A percentile compares a stretch with the other conserved stretches of the same genome.
Evolutionary conservation across 2,888 invertebrate genomes (phyloP).

Genomic region (Drosophila meridionalis): DNA sequence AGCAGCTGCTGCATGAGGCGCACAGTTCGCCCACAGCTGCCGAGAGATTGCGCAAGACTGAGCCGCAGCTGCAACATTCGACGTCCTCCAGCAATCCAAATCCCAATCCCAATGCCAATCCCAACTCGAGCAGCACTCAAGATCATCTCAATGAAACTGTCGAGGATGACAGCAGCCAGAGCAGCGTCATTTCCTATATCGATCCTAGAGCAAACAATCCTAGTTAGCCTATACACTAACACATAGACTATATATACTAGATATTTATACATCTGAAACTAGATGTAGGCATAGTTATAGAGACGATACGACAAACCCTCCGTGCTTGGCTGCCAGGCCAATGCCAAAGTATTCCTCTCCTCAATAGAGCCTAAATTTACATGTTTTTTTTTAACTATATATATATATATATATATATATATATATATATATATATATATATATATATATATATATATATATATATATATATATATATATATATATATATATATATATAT

Average conservation of each 20-base stretch:
- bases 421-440: background rate
- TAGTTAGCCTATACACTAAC: conserved; percentile 50
- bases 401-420: background rate
- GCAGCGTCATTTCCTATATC: conserved; percentile 84
- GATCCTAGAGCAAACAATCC: conserved; percentile 81
- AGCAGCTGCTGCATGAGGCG: conserved; percentile 20
- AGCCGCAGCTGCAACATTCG: conserved; percentile 11
- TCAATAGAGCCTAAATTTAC: conserved; percentile 23
- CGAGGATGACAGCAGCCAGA: conserved; percentile 85
- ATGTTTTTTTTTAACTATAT: conserved; percentile 2
- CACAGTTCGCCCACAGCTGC: conserved; percentile 22
- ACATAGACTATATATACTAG: conserved; percentile 17
- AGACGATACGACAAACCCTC: conserved; percentile 32
- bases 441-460: background rate
- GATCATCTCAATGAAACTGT: conserved; percentile 78
- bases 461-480: background rate
- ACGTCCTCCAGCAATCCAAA: conserved; percentile 4
- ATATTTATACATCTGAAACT: conserved; percentile 27
- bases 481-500: background rate
- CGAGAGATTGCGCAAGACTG: conserved; percentile 41
- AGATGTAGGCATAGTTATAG: conserved; percentile 9
- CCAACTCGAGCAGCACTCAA: conserved; percentile 28
- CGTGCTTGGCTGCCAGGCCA: conserved; percentile 43
- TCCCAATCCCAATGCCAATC: conserved; percentile 12
- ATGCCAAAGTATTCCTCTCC: conserved; percentile 46